Percentiles rank a stretch among this genome's conserved stretches.
Evolutionary conservation across 2,113 vertebrate species (phyloP).

Genomic region (Lota lota): DNA sequence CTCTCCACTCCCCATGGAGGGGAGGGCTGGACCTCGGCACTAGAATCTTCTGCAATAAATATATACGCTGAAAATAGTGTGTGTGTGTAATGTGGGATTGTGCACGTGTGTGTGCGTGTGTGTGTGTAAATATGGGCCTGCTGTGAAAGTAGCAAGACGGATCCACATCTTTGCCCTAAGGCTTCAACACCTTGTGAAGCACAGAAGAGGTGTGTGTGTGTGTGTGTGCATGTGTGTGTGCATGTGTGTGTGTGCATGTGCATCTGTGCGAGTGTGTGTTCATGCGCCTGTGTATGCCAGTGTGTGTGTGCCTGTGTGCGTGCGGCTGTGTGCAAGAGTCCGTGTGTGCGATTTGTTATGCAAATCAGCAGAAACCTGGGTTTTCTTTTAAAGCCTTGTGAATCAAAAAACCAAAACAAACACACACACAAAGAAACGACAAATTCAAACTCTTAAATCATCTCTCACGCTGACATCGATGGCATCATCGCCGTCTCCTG

Average conservation of each 20-base stretch:
- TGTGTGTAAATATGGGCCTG: background rate
- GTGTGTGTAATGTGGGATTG: too few species aligned
- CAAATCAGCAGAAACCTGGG: background rate
- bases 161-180: slow-evolving; percentile 13
- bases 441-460: background rate
- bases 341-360: too few species aligned
- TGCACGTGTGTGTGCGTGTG: background rate
- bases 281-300: too few species aligned
- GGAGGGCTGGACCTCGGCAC: too few species aligned
- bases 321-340: too few species aligned
- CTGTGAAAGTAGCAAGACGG: slow-evolving; percentile 10
- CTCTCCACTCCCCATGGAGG: background rate
- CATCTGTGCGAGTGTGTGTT: background rate
- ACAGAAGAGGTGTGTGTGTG: background rate
- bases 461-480: slow-evolving; percentile 32
- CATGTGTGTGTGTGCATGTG: background rate
- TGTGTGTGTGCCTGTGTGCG: too few species aligned
- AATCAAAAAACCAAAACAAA: background rate
- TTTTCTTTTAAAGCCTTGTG: slow-evolving; percentile 1
- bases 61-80: too few species aligned
- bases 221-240: background rate
- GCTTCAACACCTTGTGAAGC: slow-evolving; percentile 11
- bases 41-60: too few species aligned
- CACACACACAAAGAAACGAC: background rate
- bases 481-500: slow-evolving; percentile 47